A percentile compares a stretch with the other conserved stretches of the same genome.
Evolutionary conservation across 2,888 invertebrate species (phyloP).

Genomic region (Lithophane leautieri): DNA sequence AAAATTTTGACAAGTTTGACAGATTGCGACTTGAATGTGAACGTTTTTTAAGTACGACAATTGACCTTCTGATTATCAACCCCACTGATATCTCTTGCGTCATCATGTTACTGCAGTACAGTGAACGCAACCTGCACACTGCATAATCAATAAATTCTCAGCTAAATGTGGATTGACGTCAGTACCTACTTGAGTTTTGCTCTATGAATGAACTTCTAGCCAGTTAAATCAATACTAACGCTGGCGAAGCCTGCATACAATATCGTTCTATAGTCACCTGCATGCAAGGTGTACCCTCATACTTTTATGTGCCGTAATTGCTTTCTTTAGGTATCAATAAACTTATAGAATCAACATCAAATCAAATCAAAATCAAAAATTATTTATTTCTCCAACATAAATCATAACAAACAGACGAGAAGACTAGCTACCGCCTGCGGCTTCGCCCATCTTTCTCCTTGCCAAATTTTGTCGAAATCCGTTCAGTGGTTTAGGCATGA

Average conservation of each 20-base stretch:
- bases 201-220: constrained; percentile 8
- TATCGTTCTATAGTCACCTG: not conserved
- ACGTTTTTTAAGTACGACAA: no score
- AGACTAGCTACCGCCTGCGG: no score
- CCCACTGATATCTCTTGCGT: not conserved
- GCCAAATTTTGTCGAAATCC: no score
- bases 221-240: constrained; percentile 1
- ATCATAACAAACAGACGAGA: no score
- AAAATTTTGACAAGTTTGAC: no score
- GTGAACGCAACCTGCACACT: constrained; percentile 1
- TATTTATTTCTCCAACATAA: no score
- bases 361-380: no score
- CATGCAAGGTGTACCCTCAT: not conserved
- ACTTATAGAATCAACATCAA: no score
- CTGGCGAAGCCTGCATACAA: not conserved
- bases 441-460: no score
- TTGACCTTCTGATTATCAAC: not conserved
- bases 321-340: not conserved
- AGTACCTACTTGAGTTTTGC: not conserved
- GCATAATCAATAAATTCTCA: constrained; percentile 32
- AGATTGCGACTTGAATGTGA: no score
- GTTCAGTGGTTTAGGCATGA: no score
- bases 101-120: not conserved
- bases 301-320: not conserved
- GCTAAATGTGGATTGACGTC: not conserved